Conservation (phyloP, 2,113 vertebrate species). For the Condylura cristata region DNA sequence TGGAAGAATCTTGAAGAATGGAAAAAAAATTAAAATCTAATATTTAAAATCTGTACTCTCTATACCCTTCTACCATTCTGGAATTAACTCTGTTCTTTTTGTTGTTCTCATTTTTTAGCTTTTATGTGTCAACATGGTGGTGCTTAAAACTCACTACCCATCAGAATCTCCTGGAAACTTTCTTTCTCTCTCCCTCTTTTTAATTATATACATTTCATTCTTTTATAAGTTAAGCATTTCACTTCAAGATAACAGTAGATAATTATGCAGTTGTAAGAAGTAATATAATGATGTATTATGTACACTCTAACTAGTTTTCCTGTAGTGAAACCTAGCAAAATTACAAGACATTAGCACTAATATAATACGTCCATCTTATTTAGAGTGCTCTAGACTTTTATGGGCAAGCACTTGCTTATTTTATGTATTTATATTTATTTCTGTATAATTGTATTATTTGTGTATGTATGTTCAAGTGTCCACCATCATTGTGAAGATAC, state of each 20-base stretch:
- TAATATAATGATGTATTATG: neutral
- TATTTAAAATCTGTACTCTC: neutral
- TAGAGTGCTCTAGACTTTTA: neutral
- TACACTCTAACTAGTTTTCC: neutral
- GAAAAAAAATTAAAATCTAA: neutral
- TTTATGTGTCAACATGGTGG: neutral
- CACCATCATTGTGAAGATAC: neutral
- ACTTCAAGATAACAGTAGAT: neutral
- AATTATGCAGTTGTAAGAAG: neutral
- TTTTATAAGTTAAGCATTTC: neutral
- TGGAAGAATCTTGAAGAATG: neutral
- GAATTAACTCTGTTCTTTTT: neutral
- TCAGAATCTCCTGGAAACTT: neutral
- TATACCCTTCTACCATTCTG: neutral
- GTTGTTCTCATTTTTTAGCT: neutral
- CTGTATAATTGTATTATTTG: neutral
- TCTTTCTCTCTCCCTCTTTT: neutral
- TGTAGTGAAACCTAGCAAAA: neutral
- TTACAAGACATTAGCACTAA: neutral
- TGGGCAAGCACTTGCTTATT: neutral
- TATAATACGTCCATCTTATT: neutral
- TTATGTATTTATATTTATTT: neutral
- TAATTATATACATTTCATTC: neutral
- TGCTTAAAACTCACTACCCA: neutral
- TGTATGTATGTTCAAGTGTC: neutral